Percentiles rank a stretch among this genome's conserved stretches.
Conservation (phyloP, 2,797 vertebrate species). For the Pyrocephalus nanus region DNA sequence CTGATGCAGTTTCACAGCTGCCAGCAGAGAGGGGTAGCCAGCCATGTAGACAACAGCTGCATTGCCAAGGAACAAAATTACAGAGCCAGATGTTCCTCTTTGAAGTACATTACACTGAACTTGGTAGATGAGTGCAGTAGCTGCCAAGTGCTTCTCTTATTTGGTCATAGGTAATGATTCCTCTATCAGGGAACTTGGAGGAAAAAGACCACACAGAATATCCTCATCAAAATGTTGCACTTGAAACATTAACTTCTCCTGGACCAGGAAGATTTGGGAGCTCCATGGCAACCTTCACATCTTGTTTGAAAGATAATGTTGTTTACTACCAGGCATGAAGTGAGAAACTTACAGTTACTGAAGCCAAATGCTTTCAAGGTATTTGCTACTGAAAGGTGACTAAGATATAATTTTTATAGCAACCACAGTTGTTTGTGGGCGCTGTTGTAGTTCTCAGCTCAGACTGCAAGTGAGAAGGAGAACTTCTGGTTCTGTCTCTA, state of each 20-base stretch:
- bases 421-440: conserved; percentile 40
- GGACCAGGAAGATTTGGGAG: neutral
- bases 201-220: conserved; percentile 31
- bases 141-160: conserved; percentile 62
- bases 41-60: conserved; percentile 39
- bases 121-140: conserved; percentile 36
- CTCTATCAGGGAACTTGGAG: conserved; percentile 13
- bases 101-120: conserved; percentile 39
- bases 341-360: conserved; percentile 39
- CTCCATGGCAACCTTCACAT: conserved; percentile 60
- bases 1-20: neutral
- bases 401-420: conserved; percentile 37
- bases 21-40: conserved; percentile 37
- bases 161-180: conserved; percentile 62
- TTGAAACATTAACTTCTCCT: neutral
- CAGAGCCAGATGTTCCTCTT: conserved; percentile 69
- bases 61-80: conserved; percentile 44
- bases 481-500: neutral
- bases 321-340: conserved; percentile 61
- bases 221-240: neutral
- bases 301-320: conserved; percentile 24
- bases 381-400: conserved; percentile 50
- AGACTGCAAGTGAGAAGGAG: conserved; percentile 30
- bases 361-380: conserved; percentile 65
- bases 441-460: conserved; percentile 52